A percentile compares a stretch with the other conserved stretches of the same genome.
phyloP scores from a whole-genome alignment of 2,797 vertebrate genomes.

The Zalophus californianus region DNA sequence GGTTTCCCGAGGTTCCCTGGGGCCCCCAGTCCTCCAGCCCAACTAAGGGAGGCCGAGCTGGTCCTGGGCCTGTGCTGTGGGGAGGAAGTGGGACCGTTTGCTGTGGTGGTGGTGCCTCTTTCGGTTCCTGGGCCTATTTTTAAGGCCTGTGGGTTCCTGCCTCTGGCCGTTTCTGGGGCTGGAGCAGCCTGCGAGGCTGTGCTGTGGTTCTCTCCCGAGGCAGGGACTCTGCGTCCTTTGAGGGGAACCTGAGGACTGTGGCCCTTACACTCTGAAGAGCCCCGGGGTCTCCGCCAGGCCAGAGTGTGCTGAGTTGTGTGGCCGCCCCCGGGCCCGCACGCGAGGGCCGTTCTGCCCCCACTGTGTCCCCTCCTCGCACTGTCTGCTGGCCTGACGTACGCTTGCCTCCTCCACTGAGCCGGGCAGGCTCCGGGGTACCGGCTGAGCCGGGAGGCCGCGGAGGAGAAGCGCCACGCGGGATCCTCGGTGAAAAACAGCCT shows the following conservation, averaged over 20 bases:
- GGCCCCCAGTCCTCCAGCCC: neutral
- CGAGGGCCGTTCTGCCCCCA: neutral
- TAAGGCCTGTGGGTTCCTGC: constrained; percentile 46
- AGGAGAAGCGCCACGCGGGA: neutral
- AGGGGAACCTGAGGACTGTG: neutral
- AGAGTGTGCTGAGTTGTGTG: neutral
- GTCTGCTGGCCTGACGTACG: neutral
- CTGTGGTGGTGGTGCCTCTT: neutral
- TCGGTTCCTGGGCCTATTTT: constrained; percentile 64
- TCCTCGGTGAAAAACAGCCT: neutral
- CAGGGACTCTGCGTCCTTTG: neutral
- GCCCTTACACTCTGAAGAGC: neutral
- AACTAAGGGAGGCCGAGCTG: neutral
- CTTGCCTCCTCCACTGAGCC: rapidly evolving
- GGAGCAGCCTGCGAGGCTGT: neutral
- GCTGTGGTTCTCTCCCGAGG: too few species aligned
- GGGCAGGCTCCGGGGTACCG: rapidly evolving
- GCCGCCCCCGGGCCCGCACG: neutral
- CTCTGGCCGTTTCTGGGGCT: neutral
- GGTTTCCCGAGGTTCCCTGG: neutral
- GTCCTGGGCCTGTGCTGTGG: neutral
- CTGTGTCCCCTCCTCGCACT: too few species aligned
- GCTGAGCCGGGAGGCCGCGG: neutral
- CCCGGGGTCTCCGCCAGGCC: neutral
- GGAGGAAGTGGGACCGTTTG: constrained; percentile 58